Conservation (phyloP, 2,113 vertebrate genomes). For the Cinclus cinclus region DNA sequence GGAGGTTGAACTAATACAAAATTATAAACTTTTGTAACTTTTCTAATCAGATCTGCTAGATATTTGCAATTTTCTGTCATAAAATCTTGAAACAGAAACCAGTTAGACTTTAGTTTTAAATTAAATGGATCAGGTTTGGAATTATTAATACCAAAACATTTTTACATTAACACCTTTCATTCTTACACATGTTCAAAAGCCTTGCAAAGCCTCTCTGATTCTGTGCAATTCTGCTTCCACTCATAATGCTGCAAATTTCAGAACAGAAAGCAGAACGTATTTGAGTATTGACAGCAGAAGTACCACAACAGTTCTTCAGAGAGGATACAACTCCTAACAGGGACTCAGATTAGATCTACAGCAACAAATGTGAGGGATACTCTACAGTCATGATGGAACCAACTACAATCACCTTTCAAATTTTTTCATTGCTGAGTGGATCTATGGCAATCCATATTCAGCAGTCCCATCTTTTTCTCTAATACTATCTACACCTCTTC, state of each 20-base stretch:
- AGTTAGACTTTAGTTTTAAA: constrained; percentile 13
- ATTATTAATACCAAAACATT: background rate
- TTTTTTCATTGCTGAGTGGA: background rate
- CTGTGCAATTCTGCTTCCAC: background rate
- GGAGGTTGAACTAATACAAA: constrained; percentile 3
- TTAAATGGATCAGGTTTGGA: background rate
- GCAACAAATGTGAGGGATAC: background rate
- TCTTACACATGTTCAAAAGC: background rate
- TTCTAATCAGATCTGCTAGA: constrained; percentile 3
- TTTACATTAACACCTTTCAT: background rate
- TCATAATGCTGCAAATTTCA: background rate
- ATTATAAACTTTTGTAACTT: constrained; percentile 6
- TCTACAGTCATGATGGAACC: background rate
- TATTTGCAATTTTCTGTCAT: background rate
- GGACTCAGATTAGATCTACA: background rate
- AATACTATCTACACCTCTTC: background rate
- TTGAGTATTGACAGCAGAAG: background rate
- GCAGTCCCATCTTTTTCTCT: background rate
- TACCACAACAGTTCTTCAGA: background rate
- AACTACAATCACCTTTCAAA: background rate
- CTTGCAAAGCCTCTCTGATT: background rate
- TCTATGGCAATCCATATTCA: background rate
- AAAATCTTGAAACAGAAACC: constrained; percentile 14
- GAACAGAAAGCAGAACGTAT: background rate
- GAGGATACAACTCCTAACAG: background rate